Evolutionary conservation across 2,888 invertebrate genomes (phyloP).

Genomic region (Dryococelus australis): DNA sequence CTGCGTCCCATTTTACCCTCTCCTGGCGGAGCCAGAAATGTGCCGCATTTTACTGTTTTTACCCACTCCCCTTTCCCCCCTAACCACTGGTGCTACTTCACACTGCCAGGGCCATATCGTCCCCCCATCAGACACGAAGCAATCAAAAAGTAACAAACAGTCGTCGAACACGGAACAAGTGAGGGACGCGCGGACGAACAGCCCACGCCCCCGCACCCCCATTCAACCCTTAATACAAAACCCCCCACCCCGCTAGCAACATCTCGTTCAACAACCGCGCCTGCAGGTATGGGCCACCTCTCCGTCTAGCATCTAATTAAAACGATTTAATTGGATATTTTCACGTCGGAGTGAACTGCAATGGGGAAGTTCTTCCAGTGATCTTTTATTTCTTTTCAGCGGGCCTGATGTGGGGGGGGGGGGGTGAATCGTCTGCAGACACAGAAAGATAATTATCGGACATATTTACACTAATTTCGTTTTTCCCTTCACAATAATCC

Average conservation of each 20-base stretch:
- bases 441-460: not conserved
- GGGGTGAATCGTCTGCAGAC: not conserved
- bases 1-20: not conserved
- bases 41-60: slow-evolving; percentile 5
- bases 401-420: not conserved
- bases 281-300: slow-evolving; percentile 8
- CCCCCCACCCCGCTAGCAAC: not conserved
- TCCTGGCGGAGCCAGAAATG: not conserved
- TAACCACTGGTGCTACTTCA: no score
- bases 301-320: slow-evolving; percentile 16
- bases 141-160: slow-evolving; percentile 16
- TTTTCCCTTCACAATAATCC: not conserved
- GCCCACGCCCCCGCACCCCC: not conserved
- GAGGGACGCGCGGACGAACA: not conserved
- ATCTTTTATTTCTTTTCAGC: not conserved
- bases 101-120: not conserved
- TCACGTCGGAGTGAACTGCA: not conserved
- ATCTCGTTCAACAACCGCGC: not conserved
- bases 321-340: slow-evolving; percentile 7
- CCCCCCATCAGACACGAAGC: slow-evolving; percentile 5
- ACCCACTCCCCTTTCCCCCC: not conserved
- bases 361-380: not conserved
- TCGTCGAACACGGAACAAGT: slow-evolving; percentile 2
- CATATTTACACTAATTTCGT: not conserved
- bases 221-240: not conserved